Conservation (phyloP, 2,113 vertebrate genomes). For the Nymphicus hollandicus region DNA sequence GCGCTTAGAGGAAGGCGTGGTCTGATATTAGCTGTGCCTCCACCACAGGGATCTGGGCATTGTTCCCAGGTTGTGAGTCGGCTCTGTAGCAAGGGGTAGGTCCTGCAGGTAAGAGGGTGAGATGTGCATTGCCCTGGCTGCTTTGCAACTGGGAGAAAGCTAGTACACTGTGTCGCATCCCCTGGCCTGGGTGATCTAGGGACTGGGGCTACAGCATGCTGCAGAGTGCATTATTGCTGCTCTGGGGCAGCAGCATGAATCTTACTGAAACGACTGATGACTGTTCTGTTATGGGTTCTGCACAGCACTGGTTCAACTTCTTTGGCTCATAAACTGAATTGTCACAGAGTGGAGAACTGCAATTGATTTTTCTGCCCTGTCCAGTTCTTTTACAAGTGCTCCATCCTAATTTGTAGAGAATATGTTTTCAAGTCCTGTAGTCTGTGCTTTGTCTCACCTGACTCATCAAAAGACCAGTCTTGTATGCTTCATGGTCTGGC, state of each 20-base stretch:
- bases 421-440: not conserved
- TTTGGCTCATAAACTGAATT: not conserved
- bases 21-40: not conserved
- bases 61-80: not conserved
- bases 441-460: not conserved
- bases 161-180: accelerated
- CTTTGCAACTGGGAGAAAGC: not conserved
- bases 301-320: not conserved
- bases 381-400: not conserved
- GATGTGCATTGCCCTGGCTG: not conserved
- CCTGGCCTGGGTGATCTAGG: not conserved
- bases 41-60: not conserved
- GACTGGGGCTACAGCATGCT: not conserved
- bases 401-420: not conserved
- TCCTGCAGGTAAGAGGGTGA: not conserved
- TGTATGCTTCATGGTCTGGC: not conserved
- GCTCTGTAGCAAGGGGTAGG: not conserved
- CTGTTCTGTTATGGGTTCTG: not conserved
- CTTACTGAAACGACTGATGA: accelerated
- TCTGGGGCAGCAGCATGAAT: not conserved
- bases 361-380: not conserved
- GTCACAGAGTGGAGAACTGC: not conserved
- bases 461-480: not conserved
- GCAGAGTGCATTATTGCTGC: not conserved
- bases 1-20: not conserved